Conservation (phyloP, 2,888 invertebrate genomes). For the Phalera bucephala region DNA sequence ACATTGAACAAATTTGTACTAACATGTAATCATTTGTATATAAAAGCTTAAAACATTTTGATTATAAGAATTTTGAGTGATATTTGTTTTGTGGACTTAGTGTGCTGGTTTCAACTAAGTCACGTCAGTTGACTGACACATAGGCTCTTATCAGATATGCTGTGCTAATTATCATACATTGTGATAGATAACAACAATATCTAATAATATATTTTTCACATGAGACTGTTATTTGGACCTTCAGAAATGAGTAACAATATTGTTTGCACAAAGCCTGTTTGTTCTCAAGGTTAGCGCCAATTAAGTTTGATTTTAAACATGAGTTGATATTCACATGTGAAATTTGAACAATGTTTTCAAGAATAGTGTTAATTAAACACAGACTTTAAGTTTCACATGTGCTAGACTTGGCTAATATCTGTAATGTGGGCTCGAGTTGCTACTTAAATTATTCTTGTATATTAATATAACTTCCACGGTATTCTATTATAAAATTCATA, state of each 20-base stretch:
- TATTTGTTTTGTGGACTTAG: conserved; percentile 34
- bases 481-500: too few species aligned
- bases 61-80: conserved; percentile 40
- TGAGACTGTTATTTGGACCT: conserved; percentile 6
- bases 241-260: conserved; percentile 4
- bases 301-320: conserved; percentile 7
- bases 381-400: too few species aligned
- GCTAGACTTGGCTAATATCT: too few species aligned
- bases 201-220: conserved; percentile 5
- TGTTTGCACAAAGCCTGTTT: conserved; percentile 4
- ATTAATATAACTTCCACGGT: too few species aligned
- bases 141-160: conserved; percentile 16
- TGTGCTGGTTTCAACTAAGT: conserved; percentile 37
- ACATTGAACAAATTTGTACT: conserved; percentile 67
- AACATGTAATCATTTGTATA: conserved; percentile 35
- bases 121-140: conserved; percentile 25
- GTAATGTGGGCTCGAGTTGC: too few species aligned
- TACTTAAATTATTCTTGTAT: too few species aligned
- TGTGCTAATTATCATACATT: conserved; percentile 17
- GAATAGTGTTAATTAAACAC: conserved; percentile 13
- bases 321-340: conserved; percentile 13
- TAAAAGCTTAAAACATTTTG: conserved; percentile 34
- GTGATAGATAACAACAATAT: conserved; percentile 14
- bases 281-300: conserved; percentile 10
- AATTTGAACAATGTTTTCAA: conserved; percentile 9